phyloP scores from a whole-genome alignment of 2,888 invertebrate species.

The Orthosia gracilis region DNA sequence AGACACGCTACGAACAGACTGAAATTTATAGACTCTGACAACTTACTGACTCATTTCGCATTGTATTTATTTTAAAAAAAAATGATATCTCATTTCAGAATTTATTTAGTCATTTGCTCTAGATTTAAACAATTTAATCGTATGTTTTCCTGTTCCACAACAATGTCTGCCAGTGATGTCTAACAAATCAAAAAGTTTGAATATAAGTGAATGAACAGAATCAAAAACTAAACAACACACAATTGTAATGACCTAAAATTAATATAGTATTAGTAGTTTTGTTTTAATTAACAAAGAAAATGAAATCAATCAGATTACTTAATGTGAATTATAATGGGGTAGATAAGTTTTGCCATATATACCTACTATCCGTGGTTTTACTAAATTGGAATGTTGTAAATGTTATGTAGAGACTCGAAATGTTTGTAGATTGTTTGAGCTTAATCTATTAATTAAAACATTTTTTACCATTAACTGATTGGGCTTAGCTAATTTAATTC shows the following conservation, averaged over 20 bases:
- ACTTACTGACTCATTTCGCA: constrained; percentile 7
- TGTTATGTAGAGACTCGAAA: background rate
- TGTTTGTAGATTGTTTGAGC: constrained; percentile 17
- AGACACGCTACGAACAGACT: constrained; percentile 6
- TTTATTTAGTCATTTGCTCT: background rate
- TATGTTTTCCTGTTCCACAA: constrained; percentile 17
- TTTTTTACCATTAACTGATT: background rate
- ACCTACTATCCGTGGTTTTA: background rate
- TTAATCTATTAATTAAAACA: constrained; percentile 4
- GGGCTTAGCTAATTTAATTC: constrained; percentile 4
- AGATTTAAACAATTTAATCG: background rate
- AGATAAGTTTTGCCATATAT: background rate
- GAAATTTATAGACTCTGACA: background rate
- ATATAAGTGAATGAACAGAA: background rate
- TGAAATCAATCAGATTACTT: background rate
- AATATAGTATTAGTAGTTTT: constrained; percentile 10
- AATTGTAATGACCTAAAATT: background rate
- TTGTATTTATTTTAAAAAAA: background rate
- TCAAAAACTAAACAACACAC: background rate
- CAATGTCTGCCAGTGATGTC: background rate
- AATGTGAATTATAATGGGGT: background rate
- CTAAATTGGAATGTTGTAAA: constrained; percentile 26
- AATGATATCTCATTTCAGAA: background rate
- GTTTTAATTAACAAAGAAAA: constrained; percentile 32
- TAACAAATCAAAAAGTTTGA: constrained; percentile 8